Evolutionary conservation across 2,113 vertebrate genomes (phyloP).

Genomic region (Vidua chalybeata): DNA sequence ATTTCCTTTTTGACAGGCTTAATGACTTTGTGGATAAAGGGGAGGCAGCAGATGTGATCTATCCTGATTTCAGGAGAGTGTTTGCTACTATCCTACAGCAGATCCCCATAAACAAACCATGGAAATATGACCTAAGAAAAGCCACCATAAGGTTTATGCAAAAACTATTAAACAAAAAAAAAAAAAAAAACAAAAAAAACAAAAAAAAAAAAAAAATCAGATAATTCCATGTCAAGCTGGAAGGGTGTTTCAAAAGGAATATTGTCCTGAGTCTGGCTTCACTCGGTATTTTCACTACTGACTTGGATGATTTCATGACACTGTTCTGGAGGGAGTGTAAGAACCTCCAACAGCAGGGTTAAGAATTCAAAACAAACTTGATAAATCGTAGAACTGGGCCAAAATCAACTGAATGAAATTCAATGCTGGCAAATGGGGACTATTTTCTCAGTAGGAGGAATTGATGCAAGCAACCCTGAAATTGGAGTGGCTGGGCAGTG

Average conservation of each 20-base stretch:
- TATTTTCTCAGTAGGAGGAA: neutral
- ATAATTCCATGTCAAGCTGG: neutral
- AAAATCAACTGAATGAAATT: conserved; percentile 18
- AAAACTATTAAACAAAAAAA: neutral
- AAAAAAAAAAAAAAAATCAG: neutral
- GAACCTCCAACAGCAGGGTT: neutral
- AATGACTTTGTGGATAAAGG: conserved; percentile 51
- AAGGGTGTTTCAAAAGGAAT: neutral
- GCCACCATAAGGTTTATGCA: neutral
- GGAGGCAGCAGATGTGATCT: conserved; percentile 37
- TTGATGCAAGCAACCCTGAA: neutral
- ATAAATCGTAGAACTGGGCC: neutral
- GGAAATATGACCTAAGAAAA: neutral
- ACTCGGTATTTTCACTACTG: neutral
- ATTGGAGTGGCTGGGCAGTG: neutral
- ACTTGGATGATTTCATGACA: neutral
- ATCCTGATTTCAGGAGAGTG: neutral
- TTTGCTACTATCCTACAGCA: conserved; percentile 18
- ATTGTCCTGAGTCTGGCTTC: neutral
- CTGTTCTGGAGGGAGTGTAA: neutral
- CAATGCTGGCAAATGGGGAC: neutral
- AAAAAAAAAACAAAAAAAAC: no score
- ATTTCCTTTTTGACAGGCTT: conserved; percentile 65
- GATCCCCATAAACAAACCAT: neutral
- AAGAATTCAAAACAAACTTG: conserved; percentile 1